Evolutionary conservation across 1,140 invertebrate genomes (phyloP).

Genomic region (Eciton burchellii): DNA sequence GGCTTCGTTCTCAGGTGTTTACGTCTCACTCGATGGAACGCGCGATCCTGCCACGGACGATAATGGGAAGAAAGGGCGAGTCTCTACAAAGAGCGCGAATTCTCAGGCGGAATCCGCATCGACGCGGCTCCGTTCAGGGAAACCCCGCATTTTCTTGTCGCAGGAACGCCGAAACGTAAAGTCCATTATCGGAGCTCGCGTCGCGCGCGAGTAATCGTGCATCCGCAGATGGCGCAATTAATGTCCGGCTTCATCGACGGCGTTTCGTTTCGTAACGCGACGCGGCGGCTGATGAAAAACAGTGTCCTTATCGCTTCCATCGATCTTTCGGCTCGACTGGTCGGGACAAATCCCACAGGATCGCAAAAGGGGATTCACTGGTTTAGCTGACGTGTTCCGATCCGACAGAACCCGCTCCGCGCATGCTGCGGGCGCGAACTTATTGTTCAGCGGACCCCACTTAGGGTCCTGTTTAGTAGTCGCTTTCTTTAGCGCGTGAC

Average conservation of each 20-base stretch:
- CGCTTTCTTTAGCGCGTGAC: too few relatives aligned
- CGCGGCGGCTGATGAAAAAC: slow-evolving; percentile 79
- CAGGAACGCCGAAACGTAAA: neutral
- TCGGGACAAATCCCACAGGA: slow-evolving; percentile 74
- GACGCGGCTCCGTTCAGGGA: slow-evolving; percentile 1
- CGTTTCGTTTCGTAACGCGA: slow-evolving; percentile 67
- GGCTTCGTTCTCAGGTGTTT: slow-evolving; percentile 74
- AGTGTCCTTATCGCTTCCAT: slow-evolving; percentile 79
- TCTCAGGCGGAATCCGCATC: slow-evolving; percentile 27
- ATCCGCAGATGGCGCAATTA: slow-evolving; percentile 64
- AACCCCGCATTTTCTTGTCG: slow-evolving; percentile 15
- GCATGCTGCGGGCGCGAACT: slow-evolving; percentile 64
- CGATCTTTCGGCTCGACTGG: slow-evolving; percentile 78
- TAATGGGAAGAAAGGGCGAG: slow-evolving; percentile 67
- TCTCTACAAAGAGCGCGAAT: slow-evolving; percentile 12
- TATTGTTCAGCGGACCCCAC: slow-evolving; percentile 56
- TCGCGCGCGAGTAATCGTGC: neutral
- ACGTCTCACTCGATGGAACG: slow-evolving; percentile 79
- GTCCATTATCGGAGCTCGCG: neutral
- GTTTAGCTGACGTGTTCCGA: slow-evolving; percentile 76
- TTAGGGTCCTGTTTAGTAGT: slow-evolving; percentile 46
- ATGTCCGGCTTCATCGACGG: slow-evolving; percentile 66
- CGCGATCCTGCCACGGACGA: slow-evolving; percentile 73
- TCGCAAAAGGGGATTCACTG: slow-evolving; percentile 66
- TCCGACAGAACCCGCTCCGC: slow-evolving; percentile 73